Evolutionary conservation across 1,140 invertebrate genomes (phyloP), one percentile per base, ranked within the genome.

Genomic region (Aphelinus atriplicis): DNA sequence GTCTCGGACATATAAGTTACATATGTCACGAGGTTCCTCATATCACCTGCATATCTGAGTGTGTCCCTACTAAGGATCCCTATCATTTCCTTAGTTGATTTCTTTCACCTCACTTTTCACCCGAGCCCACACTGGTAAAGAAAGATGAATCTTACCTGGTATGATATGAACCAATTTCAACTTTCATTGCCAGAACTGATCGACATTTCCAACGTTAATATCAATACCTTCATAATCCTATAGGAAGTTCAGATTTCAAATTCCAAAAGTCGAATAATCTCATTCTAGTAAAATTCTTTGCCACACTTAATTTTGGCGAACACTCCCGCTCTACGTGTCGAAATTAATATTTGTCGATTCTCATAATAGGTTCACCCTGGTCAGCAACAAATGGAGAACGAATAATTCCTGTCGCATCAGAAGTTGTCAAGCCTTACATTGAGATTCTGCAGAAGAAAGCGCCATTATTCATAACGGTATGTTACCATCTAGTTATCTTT

Each of bases 401-500:
- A 45, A 72, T 68, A 53, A 62, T 76, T 67, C 75, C 75, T n/a
- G 77, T 84, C n/a, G 56, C 82, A 7, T 77, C 81, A 45, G 85
- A 86, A 81, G 80, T 87, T 47, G 83, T 87, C 72, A 85, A 88
- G 62, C 86, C 88, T 4, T 87, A 87, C 62, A 78, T 88, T 55
- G 87, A 88, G 63, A 79, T 87, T 73, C 87, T 88, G 80, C 89
- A 89, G 72, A 90, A 91, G 79, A 91, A 90, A 80, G 88, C 91
- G 75, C 92, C 92, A 75, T 81, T 90, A 71, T 93, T 93, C 80
- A 93, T 92, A 80, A 93, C 92, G 84, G 92, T 93, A 90, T 89
- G 26, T 26, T 26, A 26, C 26, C 26, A 26, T 26, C 26, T 26
- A 26, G 26, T 26, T 26, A 26, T 26, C 26, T 26, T 26, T 26